These are phyloP conservation scores for Scyliorhinus canicula DNA, from an alignment of 2,797 vertebrate species.

Conservation along the genomic window DNA sequence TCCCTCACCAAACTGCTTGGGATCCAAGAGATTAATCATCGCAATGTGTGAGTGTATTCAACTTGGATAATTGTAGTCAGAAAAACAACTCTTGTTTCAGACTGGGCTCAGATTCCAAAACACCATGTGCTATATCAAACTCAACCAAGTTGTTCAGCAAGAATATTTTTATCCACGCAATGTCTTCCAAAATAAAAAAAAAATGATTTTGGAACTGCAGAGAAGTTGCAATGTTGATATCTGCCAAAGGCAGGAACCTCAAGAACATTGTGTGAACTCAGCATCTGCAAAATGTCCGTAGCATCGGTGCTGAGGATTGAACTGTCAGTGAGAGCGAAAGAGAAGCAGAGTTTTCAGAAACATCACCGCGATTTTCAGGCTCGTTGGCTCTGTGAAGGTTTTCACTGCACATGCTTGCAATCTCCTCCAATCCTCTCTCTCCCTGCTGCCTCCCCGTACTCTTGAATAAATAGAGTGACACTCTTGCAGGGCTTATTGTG, in stretches of 20 bases:
- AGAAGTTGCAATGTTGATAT: background rate
- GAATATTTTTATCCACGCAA: background rate
- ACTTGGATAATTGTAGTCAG: background rate
- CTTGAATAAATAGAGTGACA: background rate
- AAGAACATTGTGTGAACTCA: background rate
- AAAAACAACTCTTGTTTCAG: background rate
- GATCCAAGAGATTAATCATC: background rate
- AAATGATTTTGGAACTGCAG: background rate
- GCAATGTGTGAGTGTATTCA: background rate
- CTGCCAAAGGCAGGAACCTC: background rate
- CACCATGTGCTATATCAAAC: background rate
- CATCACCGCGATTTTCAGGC: background rate
- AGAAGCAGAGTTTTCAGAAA: background rate
- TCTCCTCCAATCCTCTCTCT: background rate
- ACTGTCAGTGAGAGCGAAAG: background rate
- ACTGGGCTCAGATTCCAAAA: background rate
- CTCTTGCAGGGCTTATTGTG: background rate
- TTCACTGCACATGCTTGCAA: background rate
- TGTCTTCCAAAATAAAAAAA: background rate
- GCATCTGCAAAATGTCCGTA: background rate
- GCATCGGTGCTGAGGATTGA: background rate
- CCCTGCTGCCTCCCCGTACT: background rate
- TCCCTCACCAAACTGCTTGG: background rate
- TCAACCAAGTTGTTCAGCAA: background rate
- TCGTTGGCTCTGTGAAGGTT: background rate